These are phyloP conservation scores for Hylia prasina DNA, from an alignment of 2,113 vertebrate species.

Conservation along the genomic window DNA sequence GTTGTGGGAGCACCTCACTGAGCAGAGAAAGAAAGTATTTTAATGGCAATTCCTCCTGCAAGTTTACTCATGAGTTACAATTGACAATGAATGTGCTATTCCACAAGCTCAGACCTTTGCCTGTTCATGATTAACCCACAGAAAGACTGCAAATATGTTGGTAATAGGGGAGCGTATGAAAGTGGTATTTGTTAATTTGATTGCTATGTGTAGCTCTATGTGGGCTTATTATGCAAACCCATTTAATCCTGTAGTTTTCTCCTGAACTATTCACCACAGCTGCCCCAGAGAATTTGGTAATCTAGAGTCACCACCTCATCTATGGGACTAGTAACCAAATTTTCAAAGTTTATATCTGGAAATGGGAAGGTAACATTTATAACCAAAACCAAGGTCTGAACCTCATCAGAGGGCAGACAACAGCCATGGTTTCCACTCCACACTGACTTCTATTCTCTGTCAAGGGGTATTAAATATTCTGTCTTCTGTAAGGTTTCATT, in stretches of 20 bases:
- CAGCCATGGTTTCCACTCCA: no score
- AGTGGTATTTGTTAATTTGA: neutral
- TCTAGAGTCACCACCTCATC: neutral
- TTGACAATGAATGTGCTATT: neutral
- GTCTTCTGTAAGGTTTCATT: neutral
- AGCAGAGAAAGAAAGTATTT: neutral
- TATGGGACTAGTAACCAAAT: neutral
- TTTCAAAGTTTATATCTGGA: neutral
- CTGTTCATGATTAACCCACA: neutral
- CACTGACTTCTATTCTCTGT: neutral
- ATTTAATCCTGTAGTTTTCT: neutral
- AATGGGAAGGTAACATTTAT: neutral
- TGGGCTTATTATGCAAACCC: neutral
- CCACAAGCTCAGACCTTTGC: neutral
- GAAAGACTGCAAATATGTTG: neutral
- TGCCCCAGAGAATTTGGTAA: neutral
- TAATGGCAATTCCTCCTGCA: neutral
- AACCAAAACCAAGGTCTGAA: neutral
- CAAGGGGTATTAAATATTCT: neutral
- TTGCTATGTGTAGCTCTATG: neutral
- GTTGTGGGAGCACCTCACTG: neutral
- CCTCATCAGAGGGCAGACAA: neutral
- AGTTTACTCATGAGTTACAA: constrained; percentile 3
- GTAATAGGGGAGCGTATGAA: neutral
- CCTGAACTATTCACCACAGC: neutral